Evolutionary conservation across 64 coral and sea anemone species (phyloP).

Genomic region (Acropora tenuis): DNA sequence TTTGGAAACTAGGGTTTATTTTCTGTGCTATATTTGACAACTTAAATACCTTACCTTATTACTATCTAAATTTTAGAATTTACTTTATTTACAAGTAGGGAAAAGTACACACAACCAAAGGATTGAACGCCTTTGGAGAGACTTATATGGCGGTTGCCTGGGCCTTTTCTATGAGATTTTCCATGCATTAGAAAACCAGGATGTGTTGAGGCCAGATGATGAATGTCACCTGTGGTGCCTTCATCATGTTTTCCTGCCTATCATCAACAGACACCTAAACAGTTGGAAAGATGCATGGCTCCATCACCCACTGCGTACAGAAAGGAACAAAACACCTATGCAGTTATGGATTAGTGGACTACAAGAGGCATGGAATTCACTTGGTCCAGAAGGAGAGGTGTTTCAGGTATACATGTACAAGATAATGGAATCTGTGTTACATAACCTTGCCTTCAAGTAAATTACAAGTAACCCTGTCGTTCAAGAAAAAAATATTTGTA

Average conservation of each 20-base stretch:
- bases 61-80: not conserved
- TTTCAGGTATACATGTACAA: conserved; percentile 37
- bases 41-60: not conserved
- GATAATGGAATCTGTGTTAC: not conserved
- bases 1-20: conserved; percentile 21
- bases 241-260: conserved; percentile 63
- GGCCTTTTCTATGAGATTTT: conserved; percentile 61
- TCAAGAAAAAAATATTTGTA: not conserved
- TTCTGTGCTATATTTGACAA: not conserved
- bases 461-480: not conserved
- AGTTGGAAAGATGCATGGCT: conserved; percentile 50
- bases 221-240: conserved; percentile 75
- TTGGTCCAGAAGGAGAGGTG: conserved; percentile 40
- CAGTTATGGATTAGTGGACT: conserved; percentile 67
- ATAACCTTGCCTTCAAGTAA: not conserved
- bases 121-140: conserved; percentile 59
- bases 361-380: conserved; percentile 33
- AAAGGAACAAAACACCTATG: conserved; percentile 54
- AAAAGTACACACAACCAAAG: conserved; percentile 74
- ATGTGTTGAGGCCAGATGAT: conserved; percentile 48
- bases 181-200: conserved; percentile 40
- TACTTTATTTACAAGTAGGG: conserved; percentile 39
- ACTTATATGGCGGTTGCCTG: conserved; percentile 58
- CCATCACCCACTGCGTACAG: conserved; percentile 48
- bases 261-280: conserved; percentile 48